These are phyloP conservation scores for Micromesistius poutassou DNA, from an alignment of 2,797 vertebrate species.

Conservation along the genomic window DNA sequence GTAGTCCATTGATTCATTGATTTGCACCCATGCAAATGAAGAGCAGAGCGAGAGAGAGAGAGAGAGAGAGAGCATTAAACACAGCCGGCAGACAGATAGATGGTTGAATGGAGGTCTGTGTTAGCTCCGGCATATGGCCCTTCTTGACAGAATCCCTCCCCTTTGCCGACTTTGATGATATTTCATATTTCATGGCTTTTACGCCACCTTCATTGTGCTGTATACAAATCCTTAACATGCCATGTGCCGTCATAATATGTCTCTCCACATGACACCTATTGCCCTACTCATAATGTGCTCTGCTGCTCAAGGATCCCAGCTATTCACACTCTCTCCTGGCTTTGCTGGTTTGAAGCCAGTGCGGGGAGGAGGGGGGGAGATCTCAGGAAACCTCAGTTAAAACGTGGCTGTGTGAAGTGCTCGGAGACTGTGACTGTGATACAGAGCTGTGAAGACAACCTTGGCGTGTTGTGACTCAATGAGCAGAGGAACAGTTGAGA, in stretches of 20 bases:
- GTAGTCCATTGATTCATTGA: constrained; percentile 61
- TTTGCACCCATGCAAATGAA: constrained; percentile 44
- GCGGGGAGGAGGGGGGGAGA: not conserved
- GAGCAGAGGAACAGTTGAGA: constrained; percentile 14
- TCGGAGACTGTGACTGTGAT: not conserved
- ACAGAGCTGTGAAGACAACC: not conserved
- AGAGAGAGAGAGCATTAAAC: not conserved
- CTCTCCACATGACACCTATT: not conserved
- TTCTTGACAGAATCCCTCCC: not conserved
- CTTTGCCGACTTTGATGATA: not conserved
- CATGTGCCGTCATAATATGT: constrained; percentile 1
- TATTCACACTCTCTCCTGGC: not conserved
- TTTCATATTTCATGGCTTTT: not conserved
- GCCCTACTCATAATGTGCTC: not conserved
- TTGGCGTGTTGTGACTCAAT: not conserved
- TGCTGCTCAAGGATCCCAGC: not conserved
- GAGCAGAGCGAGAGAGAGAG: constrained; percentile 8
- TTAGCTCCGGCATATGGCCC: not conserved
- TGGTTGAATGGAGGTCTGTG: not conserved
- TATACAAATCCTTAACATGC: not conserved
- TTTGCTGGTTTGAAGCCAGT: not conserved
- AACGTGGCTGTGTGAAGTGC: not conserved
- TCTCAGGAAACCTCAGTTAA: not conserved
- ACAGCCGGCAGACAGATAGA: not conserved
- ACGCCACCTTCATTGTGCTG: not conserved